Percentiles rank a stretch among this genome's conserved stretches.
Evolutionary conservation across 2,888 invertebrate genomes (phyloP).

Genomic region (Osmoderma eremita): DNA sequence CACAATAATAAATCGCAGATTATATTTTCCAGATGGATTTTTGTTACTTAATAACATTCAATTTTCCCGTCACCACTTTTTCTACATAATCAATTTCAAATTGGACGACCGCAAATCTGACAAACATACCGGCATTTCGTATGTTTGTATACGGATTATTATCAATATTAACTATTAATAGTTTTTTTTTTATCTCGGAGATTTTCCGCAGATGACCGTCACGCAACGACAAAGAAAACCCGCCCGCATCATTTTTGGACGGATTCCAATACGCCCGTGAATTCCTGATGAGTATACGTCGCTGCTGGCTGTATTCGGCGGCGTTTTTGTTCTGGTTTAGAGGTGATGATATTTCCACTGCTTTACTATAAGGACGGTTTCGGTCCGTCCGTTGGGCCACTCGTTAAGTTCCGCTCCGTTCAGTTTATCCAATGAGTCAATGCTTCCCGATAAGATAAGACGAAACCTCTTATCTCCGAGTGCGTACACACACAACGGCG

Average conservation of each 20-base stretch:
- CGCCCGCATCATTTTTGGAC: slow-evolving; percentile 26
- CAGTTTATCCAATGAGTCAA: slow-evolving; percentile 33
- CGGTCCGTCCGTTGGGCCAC: not conserved
- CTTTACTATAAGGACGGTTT: slow-evolving; percentile 6
- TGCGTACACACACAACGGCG: not conserved
- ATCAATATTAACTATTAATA: too few species aligned
- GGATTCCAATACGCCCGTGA: slow-evolving; percentile 27
- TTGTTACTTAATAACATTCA: too few species aligned
- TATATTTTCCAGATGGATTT: too few species aligned
- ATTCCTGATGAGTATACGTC: slow-evolving; percentile 24
- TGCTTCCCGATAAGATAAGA: slow-evolving; percentile 27
- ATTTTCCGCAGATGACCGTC: not conserved
- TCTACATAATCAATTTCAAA: too few species aligned
- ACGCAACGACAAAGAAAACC: slow-evolving; percentile 24
- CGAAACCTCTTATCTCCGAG: slow-evolving; percentile 8
- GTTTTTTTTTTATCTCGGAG: too few species aligned
- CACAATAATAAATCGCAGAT: too few species aligned
- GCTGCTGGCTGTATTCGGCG: not conserved
- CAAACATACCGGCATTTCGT: too few species aligned
- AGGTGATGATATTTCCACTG: slow-evolving; percentile 36
- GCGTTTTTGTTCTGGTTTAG: slow-evolving; percentile 37
- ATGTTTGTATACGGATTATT: too few species aligned
- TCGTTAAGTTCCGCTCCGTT: slow-evolving; percentile 4
- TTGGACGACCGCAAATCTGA: too few species aligned
- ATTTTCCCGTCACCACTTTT: too few species aligned